These are phyloP conservation scores for Matsumyia berberina DNA, from an alignment of 2,888 invertebrate species.

Conservation along the genomic window DNA sequence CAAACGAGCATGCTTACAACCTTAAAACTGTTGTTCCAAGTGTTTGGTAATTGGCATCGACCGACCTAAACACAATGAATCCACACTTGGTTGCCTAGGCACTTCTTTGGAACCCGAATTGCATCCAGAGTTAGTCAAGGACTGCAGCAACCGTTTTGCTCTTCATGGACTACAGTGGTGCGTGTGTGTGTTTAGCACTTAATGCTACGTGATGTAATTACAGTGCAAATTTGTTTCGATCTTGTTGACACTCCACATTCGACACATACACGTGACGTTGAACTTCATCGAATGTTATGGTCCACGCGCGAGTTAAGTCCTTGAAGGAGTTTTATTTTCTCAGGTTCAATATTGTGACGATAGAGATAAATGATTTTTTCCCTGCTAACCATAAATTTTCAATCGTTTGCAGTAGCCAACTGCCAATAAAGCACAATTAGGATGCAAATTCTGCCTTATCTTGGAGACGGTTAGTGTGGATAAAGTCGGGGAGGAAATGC, in stretches of 20 bases:
- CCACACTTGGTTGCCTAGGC: slow-evolving; percentile 59
- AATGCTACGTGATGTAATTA: slow-evolving; percentile 73
- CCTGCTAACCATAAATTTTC: slow-evolving; percentile 28
- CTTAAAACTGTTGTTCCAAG: slow-evolving; percentile 56
- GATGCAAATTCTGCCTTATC: background rate
- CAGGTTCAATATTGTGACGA: slow-evolving; percentile 8
- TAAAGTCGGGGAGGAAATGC: background rate
- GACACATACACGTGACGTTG: slow-evolving; percentile 48
- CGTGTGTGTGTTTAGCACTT: slow-evolving; percentile 45
- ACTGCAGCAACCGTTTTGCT: slow-evolving; percentile 12
- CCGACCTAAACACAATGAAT: slow-evolving; percentile 51
- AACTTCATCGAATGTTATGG: slow-evolving; percentile 50
- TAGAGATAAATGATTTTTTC: slow-evolving; percentile 32
- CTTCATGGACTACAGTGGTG: slow-evolving; percentile 15
- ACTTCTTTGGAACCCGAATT: slow-evolving; percentile 49
- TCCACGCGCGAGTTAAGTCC: slow-evolving; percentile 7
- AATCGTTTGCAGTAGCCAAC: slow-evolving; percentile 38
- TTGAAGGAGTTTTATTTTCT: background rate
- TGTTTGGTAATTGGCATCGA: slow-evolving; percentile 65
- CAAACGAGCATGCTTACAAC: slow-evolving; percentile 43
- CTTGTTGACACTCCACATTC: slow-evolving; percentile 63
- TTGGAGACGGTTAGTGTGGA: background rate
- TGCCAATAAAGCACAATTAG: slow-evolving; percentile 51
- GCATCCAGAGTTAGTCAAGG: slow-evolving; percentile 38
- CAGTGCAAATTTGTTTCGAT: slow-evolving; percentile 67